phyloP scores from a whole-genome alignment of 2,888 invertebrate genomes.

The Meteorus colon region DNA sequence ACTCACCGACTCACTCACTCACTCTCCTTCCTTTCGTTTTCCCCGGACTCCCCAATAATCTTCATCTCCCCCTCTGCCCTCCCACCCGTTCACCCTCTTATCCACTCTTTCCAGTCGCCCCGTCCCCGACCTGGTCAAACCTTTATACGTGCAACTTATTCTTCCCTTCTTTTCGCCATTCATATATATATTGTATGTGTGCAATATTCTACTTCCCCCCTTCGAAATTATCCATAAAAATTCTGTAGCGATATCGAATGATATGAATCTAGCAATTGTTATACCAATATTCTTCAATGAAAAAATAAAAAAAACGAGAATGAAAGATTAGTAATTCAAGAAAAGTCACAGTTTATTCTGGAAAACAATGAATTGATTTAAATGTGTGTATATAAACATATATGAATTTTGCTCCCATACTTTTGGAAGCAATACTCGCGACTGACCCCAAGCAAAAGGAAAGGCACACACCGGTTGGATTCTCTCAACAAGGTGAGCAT shows the following conservation, averaged over 20 bases:
- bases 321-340: conserved; percentile 1
- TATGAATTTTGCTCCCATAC: conserved; percentile 32
- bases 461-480: conserved; percentile 41
- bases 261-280: too few relatives aligned
- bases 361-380: conserved; percentile 30
- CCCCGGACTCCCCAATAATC: conserved; percentile 49
- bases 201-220: neutral
- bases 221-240: neutral
- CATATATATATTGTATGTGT: neutral
- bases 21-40: conserved; percentile 31
- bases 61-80: conserved; percentile 41
- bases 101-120: neutral
- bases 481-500: conserved; percentile 40
- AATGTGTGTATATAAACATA: neutral
- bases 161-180: conserved; percentile 18
- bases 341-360: conserved; percentile 21
- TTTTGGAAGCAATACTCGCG: conserved; percentile 37
- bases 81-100: conserved; percentile 43
- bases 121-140: neutral
- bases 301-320: neutral
- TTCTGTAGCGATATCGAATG: too few relatives aligned
- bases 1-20: conserved; percentile 33
- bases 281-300: conserved; percentile 3
- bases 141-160: neutral
- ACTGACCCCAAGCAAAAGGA: conserved; percentile 40